Conservation (phyloP, 2,888 invertebrate species). For the Luffia ferchaultella region DNA sequence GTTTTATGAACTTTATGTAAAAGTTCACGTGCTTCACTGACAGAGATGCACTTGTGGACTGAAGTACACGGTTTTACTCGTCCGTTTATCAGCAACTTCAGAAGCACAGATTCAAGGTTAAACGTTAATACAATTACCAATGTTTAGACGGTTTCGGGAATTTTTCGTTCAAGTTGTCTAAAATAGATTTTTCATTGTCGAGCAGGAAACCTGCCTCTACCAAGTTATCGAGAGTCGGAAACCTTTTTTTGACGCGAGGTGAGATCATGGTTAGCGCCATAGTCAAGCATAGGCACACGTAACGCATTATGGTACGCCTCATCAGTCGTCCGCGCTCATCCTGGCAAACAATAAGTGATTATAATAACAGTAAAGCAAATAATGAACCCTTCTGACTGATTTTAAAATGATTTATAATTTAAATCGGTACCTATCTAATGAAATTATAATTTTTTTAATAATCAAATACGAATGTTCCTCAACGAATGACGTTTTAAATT, state of each 20-base stretch:
- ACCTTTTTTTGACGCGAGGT: conserved; percentile 87
- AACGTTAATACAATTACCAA: conserved; percentile 67
- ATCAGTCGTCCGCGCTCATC: conserved; percentile 84
- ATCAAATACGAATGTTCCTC: too few relatives aligned
- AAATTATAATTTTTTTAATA: too few relatives aligned
- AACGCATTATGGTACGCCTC: conserved; percentile 84
- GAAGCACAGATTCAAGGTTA: too few relatives aligned
- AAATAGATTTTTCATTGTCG: conserved; percentile 82
- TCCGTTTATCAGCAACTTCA: too few relatives aligned
- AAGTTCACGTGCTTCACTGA: too few relatives aligned
- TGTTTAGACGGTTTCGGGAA: conserved; percentile 89
- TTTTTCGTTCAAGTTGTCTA: conserved; percentile 79
- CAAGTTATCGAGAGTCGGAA: conserved; percentile 83
- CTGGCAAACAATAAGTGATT: too few relatives aligned
- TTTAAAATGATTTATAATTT: neutral
- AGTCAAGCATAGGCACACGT: conserved; percentile 86
- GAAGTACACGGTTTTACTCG: too few relatives aligned
- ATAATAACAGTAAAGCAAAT: too few relatives aligned
- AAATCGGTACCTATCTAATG: too few relatives aligned
- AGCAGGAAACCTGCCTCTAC: conserved; percentile 85
- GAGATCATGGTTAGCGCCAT: conserved; percentile 89
- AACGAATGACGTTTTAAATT: too few relatives aligned
- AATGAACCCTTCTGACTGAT: conserved; percentile 6
- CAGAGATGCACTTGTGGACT: too few relatives aligned
- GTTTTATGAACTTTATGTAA: too few relatives aligned